Base-by-base conservation (phyloP, 2,113 vertebrate genomes). In the Formicarius rufipectus region DNA sequence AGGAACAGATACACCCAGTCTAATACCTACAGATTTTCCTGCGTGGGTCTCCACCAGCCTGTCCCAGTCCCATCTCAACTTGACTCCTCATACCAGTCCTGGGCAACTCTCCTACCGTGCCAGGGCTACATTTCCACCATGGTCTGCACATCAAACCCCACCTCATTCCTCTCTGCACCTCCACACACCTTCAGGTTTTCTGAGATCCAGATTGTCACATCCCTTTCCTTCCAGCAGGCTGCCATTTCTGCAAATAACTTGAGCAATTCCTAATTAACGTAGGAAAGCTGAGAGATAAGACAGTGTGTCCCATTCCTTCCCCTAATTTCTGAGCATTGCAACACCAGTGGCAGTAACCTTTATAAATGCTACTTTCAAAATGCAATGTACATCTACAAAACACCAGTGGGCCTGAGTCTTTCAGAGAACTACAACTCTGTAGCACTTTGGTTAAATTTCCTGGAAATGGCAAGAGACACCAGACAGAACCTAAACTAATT, bases 91-190 rank as follows among this genome's bases (percentile, higher is more conserved):
- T 3, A 58, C 18, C 21, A 56, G 27, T 55, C 20, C 66, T 76
- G 58, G 52, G 16, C 63, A 91, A n/a, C 25, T 47, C 10, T 69
- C 27, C 19, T 17, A 64, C 40, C 16, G 14, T 2, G 6, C 58
- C 37, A 62, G 28, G 42, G 31, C 71, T 56, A n/a, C 0, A 1
- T 39, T 24, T 91, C 53, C 56, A 56, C 12, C 19, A 40, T 0
- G 0, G 28, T 31, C 66, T 45, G 31, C 58, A 60, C 40, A 53
- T 24, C 71, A 83, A 59, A n/a, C 10, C 31, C 20, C 21, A 31
- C 14, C 20, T 85, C 27, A 7, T 20, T 44, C 39, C 37, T 66
- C 64, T 27, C 22, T 24, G 10, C 33, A 69, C 31, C 9, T 62
- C 30, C 44, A 42, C 4, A 59, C 8, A 40, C 58, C 0, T 3